Evolutionary conservation across 2,888 invertebrate species (phyloP).

Genomic region (Stegana nigrithorax): DNA sequence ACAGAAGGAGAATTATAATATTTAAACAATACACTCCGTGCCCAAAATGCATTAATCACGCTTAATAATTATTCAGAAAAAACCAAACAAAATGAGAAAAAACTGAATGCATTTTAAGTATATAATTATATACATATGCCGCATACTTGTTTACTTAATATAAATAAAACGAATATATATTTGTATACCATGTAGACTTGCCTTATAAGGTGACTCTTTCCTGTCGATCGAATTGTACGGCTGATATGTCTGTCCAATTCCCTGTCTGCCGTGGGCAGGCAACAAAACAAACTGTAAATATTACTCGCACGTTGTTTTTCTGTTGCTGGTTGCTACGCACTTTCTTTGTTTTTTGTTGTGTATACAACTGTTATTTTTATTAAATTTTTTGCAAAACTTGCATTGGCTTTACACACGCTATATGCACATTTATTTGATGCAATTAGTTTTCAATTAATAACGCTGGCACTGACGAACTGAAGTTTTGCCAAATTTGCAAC

Average conservation of each 20-base stretch:
- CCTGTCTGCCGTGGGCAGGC: not conserved
- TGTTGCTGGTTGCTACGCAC: too few species aligned
- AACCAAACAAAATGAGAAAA: not conserved
- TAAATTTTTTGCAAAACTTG: too few species aligned
- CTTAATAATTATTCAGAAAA: slow-evolving; percentile 15
- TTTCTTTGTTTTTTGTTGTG: too few species aligned
- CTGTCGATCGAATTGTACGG: slow-evolving; percentile 29
- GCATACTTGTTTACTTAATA: slow-evolving; percentile 22
- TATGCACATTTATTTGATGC: too few species aligned
- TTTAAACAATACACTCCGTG: slow-evolving; percentile 17
- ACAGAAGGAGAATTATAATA: slow-evolving; percentile 34
- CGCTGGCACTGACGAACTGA: too few species aligned
- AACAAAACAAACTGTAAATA: not conserved
- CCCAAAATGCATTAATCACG: slow-evolving; percentile 12
- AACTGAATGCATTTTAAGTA: not conserved
- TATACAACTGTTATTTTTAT: too few species aligned
- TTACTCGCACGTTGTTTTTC: too few species aligned
- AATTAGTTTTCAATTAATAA: too few species aligned
- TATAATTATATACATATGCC: slow-evolving; percentile 11
- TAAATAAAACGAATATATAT: slow-evolving; percentile 12
- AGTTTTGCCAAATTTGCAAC: too few species aligned
- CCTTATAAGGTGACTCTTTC: slow-evolving; percentile 49
- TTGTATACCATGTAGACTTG: slow-evolving; percentile 38
- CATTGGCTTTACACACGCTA: too few species aligned
- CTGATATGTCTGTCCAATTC: not conserved